These are phyloP conservation scores for Synergus laeviventris DNA, from an alignment of 2,888 invertebrate species.

Conservation along the genomic window DNA sequence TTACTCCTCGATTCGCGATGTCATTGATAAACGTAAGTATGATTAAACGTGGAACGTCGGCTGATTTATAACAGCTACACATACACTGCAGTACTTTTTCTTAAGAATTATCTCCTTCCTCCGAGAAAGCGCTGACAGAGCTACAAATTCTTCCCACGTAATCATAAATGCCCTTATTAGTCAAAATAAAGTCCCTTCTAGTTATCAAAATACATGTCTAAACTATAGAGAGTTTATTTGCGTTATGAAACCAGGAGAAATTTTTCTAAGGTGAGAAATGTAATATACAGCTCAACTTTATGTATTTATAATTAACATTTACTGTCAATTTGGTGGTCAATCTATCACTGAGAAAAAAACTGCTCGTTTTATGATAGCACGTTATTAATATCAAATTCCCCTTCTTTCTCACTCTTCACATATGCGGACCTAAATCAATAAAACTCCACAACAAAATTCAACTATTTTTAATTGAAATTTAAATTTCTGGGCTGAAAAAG, in stretches of 20 bases:
- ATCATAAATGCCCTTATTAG: conserved; percentile 33
- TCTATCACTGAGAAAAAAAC: no score
- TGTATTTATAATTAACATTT: no score
- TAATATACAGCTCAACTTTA: no score
- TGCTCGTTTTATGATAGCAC: no score
- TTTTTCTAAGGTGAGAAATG: no score
- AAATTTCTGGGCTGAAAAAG: no score
- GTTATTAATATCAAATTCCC: no score
- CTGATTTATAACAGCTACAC: conserved; percentile 55
- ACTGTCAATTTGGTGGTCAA: no score
- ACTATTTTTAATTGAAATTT: no score
- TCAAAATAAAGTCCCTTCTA: conserved; percentile 14
- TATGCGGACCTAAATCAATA: no score
- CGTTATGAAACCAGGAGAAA: neutral
- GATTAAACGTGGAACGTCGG: conserved; percentile 54
- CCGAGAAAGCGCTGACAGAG: conserved; percentile 25
- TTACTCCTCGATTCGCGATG: conserved; percentile 51
- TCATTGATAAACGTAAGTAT: conserved; percentile 60
- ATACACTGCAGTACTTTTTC: conserved; percentile 10
- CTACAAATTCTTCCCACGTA: conserved; percentile 24
- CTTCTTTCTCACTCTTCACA: no score
- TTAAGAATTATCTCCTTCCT: conserved; percentile 8
- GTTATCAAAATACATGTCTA: neutral
- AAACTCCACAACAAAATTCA: no score
- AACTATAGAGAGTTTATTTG: neutral